These are phyloP conservation scores for Spialia ferax DNA, from an alignment of 2,888 invertebrate species.

Conservation along the genomic window DNA sequence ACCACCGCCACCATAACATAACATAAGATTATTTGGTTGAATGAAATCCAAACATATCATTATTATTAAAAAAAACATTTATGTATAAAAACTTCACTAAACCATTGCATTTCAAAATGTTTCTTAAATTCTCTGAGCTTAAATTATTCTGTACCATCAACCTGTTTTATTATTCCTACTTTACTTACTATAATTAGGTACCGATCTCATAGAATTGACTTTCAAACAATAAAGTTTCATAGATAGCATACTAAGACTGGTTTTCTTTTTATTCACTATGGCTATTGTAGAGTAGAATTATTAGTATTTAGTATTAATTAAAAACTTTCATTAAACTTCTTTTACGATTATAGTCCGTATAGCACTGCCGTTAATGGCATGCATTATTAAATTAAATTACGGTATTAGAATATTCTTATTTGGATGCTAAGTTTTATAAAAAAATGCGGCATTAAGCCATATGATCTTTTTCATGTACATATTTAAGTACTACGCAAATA, in stretches of 20 bases:
- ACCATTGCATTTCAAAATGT: no score
- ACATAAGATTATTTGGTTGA: no score
- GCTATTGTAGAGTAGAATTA: slow-evolving; percentile 21
- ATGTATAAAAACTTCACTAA: no score
- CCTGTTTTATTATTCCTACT: slow-evolving; percentile 40
- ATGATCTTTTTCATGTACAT: no score
- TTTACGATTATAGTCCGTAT: slow-evolving; percentile 8
- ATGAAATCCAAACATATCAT: no score
- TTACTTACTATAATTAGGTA: slow-evolving; percentile 43
- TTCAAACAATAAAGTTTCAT: slow-evolving; percentile 42
- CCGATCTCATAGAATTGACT: slow-evolving; percentile 42
- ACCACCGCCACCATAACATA: no score
- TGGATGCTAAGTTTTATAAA: neutral
- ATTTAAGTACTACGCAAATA: no score
- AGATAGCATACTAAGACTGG: slow-evolving; percentile 27
- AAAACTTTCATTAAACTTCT: slow-evolving; percentile 10
- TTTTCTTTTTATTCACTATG: slow-evolving; percentile 20
- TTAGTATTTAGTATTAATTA: no score
- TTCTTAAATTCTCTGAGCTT: neutral
- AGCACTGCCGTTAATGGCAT: neutral
- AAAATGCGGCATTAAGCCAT: no score
- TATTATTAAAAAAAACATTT: no score
- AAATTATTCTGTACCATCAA: slow-evolving; percentile 16
- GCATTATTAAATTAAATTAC: neutral
- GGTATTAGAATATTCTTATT: neutral